Evolutionary conservation across 2,113 vertebrate species (phyloP).

Genomic region (Climacteris rufus): DNA sequence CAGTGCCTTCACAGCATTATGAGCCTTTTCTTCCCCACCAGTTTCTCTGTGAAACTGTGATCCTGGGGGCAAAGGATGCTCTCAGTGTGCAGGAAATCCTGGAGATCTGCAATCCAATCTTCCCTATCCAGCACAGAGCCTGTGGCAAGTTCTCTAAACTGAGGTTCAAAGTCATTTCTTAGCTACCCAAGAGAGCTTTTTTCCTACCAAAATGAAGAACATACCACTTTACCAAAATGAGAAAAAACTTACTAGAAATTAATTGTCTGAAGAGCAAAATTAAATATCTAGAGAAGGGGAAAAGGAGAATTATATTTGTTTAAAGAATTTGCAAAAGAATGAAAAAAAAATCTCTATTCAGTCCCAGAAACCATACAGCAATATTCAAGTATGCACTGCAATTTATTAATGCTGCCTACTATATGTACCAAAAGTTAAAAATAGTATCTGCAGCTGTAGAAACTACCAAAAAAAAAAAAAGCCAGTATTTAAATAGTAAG

Average conservation of each 20-base stretch:
- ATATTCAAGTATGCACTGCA: neutral
- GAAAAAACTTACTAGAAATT: neutral
- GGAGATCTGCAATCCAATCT: neutral
- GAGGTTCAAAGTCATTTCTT: neutral
- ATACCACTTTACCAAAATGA: neutral
- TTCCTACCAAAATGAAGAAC: neutral
- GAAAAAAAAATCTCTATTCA: neutral
- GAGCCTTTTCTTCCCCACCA: neutral
- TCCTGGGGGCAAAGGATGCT: neutral
- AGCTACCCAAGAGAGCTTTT: neutral
- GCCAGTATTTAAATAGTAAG: neutral
- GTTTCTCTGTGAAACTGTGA: neutral
- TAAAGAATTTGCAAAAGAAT: neutral
- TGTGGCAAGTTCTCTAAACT: neutral
- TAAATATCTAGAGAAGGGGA: neutral
- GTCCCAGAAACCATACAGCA: neutral
- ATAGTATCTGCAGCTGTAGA: neutral
- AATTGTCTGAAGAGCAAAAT: neutral
- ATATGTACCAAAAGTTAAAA: neutral
- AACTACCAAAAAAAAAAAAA: neutral
- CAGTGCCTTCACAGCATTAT: neutral
- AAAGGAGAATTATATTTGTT: neutral
- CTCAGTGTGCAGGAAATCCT: neutral
- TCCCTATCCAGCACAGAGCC: neutral
- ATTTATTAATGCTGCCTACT: neutral